Evolutionary conservation across 2,797 vertebrate species (phyloP), one percentile per base, ranked within the genome.

Genomic region (Myoxocephalus aenaeus): DNA sequence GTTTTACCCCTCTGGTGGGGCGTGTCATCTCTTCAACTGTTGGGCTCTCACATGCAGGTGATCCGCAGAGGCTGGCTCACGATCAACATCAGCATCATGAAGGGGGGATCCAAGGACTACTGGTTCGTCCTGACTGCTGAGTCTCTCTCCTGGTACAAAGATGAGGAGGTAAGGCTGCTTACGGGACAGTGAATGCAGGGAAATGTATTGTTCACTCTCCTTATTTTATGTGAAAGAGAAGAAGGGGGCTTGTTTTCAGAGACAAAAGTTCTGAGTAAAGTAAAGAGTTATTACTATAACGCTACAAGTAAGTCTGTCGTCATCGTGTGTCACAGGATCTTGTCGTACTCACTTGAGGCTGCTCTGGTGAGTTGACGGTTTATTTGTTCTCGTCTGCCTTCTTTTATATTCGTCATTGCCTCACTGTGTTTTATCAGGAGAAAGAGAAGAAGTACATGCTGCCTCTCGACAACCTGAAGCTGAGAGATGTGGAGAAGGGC

Each of bases 401-500:
- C 32, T 67, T n/a, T 53, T 34, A 36, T 65, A 18, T 42, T 32
- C 3, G 18, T 72, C n/a, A 1, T 46, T 25, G 8, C 1, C 44
- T 53, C n/a, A 4, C 56, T 50, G 20, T 77, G 22, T 65, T 80
- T 77, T 65, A 29, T 48, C 87, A 99, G 98, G 98, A 99, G 89
- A 99, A 99, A 90, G 98, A 99, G 90, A 99, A 99, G 95, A 99
- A 99, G 89, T 99, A 97, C 87, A 99, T 99, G 98, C 94, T 99
- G 75, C 98, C 98, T 53, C 92, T 99, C 81, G 98, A 99, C 90
- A 99, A 99, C 94, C 94, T 99, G 93, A 99, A 99, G 94, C 96
- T 99, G 86, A 95, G 97, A 68, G 98, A 99, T 3, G 95, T 98
- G 72, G 97, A 99, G 75, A 99, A 98, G 87, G 96, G 98, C 69